phyloP scores from a whole-genome alignment of 2,797 vertebrate genomes.

The Pitangus sulphuratus region DNA sequence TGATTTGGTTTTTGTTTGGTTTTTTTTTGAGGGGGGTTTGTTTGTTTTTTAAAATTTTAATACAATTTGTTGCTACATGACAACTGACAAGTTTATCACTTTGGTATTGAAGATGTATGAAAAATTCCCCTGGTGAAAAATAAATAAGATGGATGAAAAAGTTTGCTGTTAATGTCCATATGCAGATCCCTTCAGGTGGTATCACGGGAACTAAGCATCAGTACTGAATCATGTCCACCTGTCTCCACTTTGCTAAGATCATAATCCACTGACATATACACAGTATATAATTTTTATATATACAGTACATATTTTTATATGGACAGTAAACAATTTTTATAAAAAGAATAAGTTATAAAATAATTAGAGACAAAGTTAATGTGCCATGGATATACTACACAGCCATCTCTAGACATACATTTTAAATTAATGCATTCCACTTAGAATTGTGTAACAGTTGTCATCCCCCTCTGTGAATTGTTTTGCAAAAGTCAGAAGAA shows the following conservation, averaged over 20 bases:
- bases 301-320: background rate
- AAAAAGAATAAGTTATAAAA: background rate
- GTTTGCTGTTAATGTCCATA: background rate
- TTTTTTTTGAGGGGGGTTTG: too few relatives aligned
- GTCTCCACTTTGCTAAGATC: background rate
- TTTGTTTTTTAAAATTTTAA: background rate
- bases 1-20: too few relatives aligned
- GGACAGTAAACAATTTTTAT: background rate
- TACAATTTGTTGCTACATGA: background rate
- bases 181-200: background rate
- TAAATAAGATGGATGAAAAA: background rate
- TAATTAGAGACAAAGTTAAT: background rate
- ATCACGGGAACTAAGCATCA: background rate
- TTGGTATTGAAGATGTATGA: background rate
- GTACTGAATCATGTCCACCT: background rate
- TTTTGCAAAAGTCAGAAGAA: background rate
- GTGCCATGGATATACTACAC: background rate
- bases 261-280: background rate
- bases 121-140: background rate
- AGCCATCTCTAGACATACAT: background rate
- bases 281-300: background rate
- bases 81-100: background rate
- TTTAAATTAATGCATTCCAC: background rate
- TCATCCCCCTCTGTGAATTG: rapidly evolving
- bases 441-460: background rate